Conservation (phyloP, 2,888 invertebrate species). For the Tigriopus californicus region DNA sequence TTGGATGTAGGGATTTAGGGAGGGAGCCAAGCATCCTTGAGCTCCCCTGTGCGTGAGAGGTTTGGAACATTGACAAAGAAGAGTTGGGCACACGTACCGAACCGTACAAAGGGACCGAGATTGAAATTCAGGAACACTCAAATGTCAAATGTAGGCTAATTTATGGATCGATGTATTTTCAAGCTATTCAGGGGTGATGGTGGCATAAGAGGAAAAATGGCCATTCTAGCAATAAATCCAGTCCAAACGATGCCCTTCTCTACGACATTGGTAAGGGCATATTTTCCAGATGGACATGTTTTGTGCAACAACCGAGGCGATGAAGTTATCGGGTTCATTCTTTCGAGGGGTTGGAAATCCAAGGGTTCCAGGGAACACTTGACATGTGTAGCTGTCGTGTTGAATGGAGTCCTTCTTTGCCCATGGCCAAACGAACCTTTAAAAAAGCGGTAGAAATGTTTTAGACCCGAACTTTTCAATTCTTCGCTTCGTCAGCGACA, state of each 20-base stretch:
- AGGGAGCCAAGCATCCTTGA: no score
- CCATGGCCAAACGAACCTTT: slow-evolving; percentile 7
- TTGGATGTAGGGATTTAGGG: no score
- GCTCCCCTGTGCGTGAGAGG: no score
- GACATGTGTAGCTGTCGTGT: slow-evolving; percentile 16
- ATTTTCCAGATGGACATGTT: background rate
- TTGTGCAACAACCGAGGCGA: slow-evolving; percentile 5
- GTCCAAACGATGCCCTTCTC: slow-evolving; percentile 4
- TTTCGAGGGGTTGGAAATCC: slow-evolving; percentile 12
- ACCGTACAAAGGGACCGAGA: no score
- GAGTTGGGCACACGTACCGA: no score
- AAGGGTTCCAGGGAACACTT: background rate
- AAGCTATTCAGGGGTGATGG: no score
- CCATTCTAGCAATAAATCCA: slow-evolving; percentile 10
- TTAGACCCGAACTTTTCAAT: background rate
- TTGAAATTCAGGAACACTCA: no score
- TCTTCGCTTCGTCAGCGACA: background rate
- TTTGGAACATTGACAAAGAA: no score
- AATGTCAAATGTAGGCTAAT: no score
- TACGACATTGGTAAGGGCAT: slow-evolving; percentile 15
- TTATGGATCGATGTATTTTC: no score
- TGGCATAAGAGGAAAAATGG: no score
- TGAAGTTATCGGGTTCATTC: slow-evolving; percentile 9
- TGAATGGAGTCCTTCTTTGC: background rate
- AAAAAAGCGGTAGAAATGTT: background rate